These are phyloP conservation scores for Helleia helle DNA, from an alignment of 2,888 invertebrate species.

Conservation along the genomic window DNA sequence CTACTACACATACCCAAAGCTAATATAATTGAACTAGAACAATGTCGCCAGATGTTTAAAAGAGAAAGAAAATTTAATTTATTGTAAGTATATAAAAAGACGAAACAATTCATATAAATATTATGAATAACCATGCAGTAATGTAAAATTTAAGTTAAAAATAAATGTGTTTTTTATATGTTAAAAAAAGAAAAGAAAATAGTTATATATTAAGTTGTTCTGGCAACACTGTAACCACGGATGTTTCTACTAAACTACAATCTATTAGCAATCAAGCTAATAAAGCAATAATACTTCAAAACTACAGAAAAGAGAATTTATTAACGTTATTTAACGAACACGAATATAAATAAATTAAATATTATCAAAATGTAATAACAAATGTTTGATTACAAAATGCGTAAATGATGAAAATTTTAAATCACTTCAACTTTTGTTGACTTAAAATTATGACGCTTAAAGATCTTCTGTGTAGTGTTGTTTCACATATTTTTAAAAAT, in stretches of 20 bases:
- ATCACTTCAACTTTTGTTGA: too few relatives aligned
- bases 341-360: not conserved
- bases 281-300: constrained; percentile 15
- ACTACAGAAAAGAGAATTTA: constrained; percentile 11
- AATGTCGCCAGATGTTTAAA: not conserved
- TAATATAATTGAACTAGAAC: constrained; percentile 4
- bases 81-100: not conserved
- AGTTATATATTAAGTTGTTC: not conserved
- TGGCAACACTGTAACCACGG: constrained; percentile 2
- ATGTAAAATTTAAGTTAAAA: not conserved
- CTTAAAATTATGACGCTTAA: too few relatives aligned
- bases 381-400: too few relatives aligned
- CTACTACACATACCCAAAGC: constrained; percentile 25
- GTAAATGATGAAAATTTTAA: too few relatives aligned
- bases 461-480: too few relatives aligned
- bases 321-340: not conserved
- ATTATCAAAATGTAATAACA: too few relatives aligned
- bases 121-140: not conserved
- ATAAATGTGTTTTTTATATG: too few relatives aligned
- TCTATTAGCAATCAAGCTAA: constrained; percentile 12
- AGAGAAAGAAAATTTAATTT: not conserved
- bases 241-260: constrained; percentile 14
- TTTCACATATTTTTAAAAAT: too few relatives aligned
- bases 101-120: not conserved
- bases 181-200: not conserved